Base-by-base conservation (phyloP, 2,113 vertebrate genomes). In the Speoplatyrhinus poulsoni region DNA sequence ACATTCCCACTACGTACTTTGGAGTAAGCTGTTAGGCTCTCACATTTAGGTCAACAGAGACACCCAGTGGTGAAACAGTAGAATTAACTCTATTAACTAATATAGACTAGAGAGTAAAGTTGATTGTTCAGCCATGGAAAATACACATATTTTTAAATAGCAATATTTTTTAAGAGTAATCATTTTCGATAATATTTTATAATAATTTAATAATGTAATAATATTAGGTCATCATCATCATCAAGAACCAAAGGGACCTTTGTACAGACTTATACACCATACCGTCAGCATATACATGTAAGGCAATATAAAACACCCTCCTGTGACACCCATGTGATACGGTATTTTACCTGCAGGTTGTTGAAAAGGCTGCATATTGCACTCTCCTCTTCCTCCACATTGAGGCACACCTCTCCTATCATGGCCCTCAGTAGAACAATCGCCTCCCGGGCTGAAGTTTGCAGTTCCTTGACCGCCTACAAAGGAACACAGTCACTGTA, bases 391-490 rank as follows among this genome's bases (percentile, higher is more conserved):
- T 96, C 95, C 0, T 93, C 94, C 0, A 96, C 95, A 0, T 96
- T 98, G 78, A 92, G 87, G 36, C 87, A 92, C 73, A 99, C 96
- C 86, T 98, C 96, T 74, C 95, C 94, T 0, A 96, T 94, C 96
- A 96, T 95, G 8, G 94, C 93, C 79, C 95, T 96, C 60, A 98
- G 93, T 67, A 96, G 92, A 56, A 92, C 70, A 6, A 97, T 97
- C 33, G 96, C 94, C 66, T 98, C 96, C 0, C 94, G 88, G 0
- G 95, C 92, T 65, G 95, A 95, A 0, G 91, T 95, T 92, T 98
- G 96, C 66, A 98, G 93, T 69, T 96, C 96, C 82, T 98, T 98
- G 85, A 98, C 96, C 0, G 94, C 94, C 96, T 98, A 79, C 67
- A 56, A 32, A 60, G 12, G 33, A 60, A 13, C 8, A 50, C 4